phyloP scores from a whole-genome alignment of 1,140 invertebrate genomes.

The Megathymus violae region DNA sequence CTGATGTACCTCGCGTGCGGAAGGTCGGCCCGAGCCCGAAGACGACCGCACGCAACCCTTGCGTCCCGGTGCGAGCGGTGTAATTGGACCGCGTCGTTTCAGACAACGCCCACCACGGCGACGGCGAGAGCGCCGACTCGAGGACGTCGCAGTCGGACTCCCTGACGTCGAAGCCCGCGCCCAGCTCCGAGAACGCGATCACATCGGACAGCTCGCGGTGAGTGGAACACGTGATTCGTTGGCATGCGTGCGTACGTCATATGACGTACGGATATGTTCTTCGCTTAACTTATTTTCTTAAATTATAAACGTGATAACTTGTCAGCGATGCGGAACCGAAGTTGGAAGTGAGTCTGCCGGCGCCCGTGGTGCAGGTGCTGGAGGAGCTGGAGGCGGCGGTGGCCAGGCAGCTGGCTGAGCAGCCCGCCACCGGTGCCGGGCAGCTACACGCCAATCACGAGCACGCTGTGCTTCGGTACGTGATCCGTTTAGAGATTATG shows the following conservation, averaged over 20 bases:
- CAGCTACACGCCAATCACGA: conserved; percentile 48
- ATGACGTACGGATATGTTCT: no score
- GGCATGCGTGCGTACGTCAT: no score
- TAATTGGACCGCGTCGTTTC: conserved; percentile 19
- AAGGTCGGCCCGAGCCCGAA: no score
- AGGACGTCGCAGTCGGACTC: conserved; percentile 74
- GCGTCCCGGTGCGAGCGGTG: no score
- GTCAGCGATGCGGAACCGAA: conserved; percentile 65
- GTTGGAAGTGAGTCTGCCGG: conserved; percentile 58
- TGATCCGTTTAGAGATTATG: no score
- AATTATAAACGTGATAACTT: no score
- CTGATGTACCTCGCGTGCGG: no score
- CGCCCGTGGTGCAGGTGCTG: conserved; percentile 45
- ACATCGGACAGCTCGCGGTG: conserved; percentile 81
- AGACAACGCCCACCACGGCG: conserved; percentile 59
- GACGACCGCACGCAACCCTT: no score
- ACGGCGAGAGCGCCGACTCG: conserved; percentile 72
- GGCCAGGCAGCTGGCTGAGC: conserved; percentile 35
- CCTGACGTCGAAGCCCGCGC: conserved; percentile 68
- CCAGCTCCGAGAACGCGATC: conserved; percentile 73
- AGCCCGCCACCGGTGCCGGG: conserved; percentile 40
- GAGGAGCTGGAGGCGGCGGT: conserved; percentile 54
- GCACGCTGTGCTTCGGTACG: conserved; percentile 47
- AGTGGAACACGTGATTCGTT: conserved; percentile 5
- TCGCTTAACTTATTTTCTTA: no score